Evolutionary conservation across 2,888 invertebrate genomes (phyloP).

Genomic region (Cantharis nigra): DNA sequence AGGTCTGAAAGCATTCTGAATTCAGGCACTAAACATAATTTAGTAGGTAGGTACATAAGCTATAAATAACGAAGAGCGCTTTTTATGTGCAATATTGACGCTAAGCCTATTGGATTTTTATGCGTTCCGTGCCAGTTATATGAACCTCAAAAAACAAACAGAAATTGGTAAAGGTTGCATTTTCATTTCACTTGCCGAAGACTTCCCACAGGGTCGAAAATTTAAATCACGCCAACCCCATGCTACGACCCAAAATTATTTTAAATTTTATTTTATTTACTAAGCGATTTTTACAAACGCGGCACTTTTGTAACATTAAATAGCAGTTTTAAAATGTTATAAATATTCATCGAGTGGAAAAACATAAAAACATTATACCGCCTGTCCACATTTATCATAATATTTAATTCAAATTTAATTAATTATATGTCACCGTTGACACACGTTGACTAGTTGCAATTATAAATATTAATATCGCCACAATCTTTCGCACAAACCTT

Average conservation of each 20-base stretch:
- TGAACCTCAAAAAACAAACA: slow-evolving; percentile 28
- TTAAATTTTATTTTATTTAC: slow-evolving; percentile 42
- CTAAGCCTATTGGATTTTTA: slow-evolving; percentile 32
- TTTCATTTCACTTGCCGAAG: slow-evolving; percentile 46
- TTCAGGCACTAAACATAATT: slow-evolving; percentile 24
- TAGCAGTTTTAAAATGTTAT: slow-evolving; percentile 41
- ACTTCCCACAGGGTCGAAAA: slow-evolving; percentile 46
- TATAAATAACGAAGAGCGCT: slow-evolving; percentile 29
- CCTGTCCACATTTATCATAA: slow-evolving; percentile 44
- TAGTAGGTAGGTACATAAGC: slow-evolving; percentile 8
- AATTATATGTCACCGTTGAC: slow-evolving; percentile 38
- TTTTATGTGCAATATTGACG: slow-evolving; percentile 32
- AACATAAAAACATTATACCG: slow-evolving; percentile 40
- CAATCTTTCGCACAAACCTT: not conserved
- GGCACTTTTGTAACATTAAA: slow-evolving; percentile 44
- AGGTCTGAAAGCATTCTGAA: slow-evolving; percentile 18
- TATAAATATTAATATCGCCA: slow-evolving; percentile 24
- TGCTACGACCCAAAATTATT: slow-evolving; percentile 41
- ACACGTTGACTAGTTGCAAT: slow-evolving; percentile 31
- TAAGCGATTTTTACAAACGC: slow-evolving; percentile 42
- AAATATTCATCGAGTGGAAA: slow-evolving; percentile 44
- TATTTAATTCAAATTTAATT: slow-evolving; percentile 40
- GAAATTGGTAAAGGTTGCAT: slow-evolving; percentile 42
- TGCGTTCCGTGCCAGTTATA: slow-evolving; percentile 29
- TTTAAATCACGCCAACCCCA: slow-evolving; percentile 47